Evolutionary conservation across 2,888 invertebrate species (phyloP), one percentile per base, ranked within the genome.

Genomic region (Leptinotarsa juncta): DNA sequence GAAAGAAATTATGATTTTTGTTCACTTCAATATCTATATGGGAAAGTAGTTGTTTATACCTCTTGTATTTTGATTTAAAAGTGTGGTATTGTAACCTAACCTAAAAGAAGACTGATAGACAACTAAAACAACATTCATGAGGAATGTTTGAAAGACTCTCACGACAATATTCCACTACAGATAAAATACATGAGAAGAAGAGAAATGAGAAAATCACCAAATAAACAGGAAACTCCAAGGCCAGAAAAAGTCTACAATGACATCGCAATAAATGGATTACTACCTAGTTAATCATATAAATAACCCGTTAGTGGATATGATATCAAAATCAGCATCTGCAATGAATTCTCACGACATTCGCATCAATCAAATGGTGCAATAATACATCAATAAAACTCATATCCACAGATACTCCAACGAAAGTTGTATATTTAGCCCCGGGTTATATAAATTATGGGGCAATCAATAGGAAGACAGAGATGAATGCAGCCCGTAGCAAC

Each of bases 381-480:
- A 62, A 42, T 62, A 62, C 62, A 62, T 42, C 62, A 62, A 62
- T 42, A 62, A 62, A 62, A 62, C 32, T 62, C 62, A 62, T 62
- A 62, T 62, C n/a, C 42, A 16, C 32, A n/a, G 62, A 32, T 62
- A 32, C 32, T 62, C 7, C 5, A 32, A 32, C 32, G 32, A 62
- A 62, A 73, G 70, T 67, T 71, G 70, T 69, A 66, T 70, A 77
- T 73, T 70, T 67, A 65, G 71, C 71, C 74, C 72, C 73, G 67
- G 73, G 75, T 60, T 74, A 78, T 83, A 84, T 83, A 85, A 83
- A 85, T 85, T 84, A 82, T 82, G 76, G 78, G 80, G 82, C 80
- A 83, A 85, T 85, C 84, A 83, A 84, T 84, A 83, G 79, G 66
- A 71, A 80, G 83, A 81, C 83, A 75, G 81, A 82, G 83, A 85